Evolutionary conservation across 2,113 vertebrate species (phyloP).

Genomic region (Tyto alba): DNA sequence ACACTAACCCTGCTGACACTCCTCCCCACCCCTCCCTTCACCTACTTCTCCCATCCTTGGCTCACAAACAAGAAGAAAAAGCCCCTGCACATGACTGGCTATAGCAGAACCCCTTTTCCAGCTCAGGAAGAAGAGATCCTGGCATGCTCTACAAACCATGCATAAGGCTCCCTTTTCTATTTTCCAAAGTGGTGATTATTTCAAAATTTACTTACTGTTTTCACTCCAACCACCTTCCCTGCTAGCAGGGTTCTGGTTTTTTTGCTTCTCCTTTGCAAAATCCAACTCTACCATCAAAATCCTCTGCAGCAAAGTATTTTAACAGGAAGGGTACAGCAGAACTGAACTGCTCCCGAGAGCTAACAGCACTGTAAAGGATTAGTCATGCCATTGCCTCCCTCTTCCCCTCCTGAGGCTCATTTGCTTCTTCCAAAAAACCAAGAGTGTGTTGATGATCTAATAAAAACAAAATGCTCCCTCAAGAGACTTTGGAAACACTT

Average conservation of each 20-base stretch:
- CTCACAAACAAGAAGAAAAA: conserved; percentile 59
- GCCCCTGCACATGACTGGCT: conserved; percentile 46
- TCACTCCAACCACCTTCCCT: background rate
- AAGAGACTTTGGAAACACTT: background rate
- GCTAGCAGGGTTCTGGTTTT: background rate
- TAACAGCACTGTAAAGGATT: background rate
- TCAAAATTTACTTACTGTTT: background rate
- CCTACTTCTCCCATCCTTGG: conserved; percentile 57
- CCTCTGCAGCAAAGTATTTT: background rate
- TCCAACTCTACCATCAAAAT: background rate
- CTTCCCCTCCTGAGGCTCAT: background rate
- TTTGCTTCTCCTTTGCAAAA: background rate
- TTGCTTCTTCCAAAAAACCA: background rate
- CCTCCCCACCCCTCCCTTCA: conserved; percentile 48
- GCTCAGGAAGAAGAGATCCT: conserved; percentile 49
- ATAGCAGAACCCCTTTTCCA: conserved; percentile 76
- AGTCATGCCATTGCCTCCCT: background rate
- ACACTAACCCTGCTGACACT: conserved; percentile 81
- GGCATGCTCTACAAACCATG: background rate
- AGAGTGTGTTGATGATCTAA: background rate
- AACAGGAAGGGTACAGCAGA: background rate
- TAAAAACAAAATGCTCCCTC: background rate
- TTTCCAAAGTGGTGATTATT: background rate
- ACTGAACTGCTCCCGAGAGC: background rate
- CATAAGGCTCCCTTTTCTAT: background rate